phyloP scores from a whole-genome alignment of 2,888 invertebrate species.

The Sinhomidia bicolor region DNA sequence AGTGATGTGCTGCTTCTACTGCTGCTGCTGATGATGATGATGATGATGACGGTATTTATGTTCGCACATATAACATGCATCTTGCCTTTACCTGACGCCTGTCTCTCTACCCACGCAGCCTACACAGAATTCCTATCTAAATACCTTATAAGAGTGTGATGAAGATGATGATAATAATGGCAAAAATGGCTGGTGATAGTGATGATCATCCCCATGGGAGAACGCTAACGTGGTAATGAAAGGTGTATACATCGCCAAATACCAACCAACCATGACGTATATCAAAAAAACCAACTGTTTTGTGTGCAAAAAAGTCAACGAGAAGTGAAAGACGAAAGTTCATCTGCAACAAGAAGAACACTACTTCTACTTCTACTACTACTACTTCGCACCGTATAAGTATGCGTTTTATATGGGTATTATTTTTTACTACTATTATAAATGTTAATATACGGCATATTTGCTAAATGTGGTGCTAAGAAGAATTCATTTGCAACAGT shows the following conservation, averaged over 20 bases:
- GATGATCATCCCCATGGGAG: not conserved
- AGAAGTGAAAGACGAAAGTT: slow-evolving; percentile 66
- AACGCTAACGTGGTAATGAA: slow-evolving; percentile 26
- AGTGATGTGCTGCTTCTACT: slow-evolving; percentile 18
- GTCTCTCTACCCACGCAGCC: not conserved
- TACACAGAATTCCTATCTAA: not conserved
- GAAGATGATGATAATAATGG: not conserved
- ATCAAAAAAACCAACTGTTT: slow-evolving; percentile 16
- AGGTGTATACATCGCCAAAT: not conserved
- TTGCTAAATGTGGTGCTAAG: not conserved
- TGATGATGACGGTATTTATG: not conserved
- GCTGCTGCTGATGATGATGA: slow-evolving; percentile 28
- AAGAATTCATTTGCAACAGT: slow-evolving; percentile 25
- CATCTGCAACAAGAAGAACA: slow-evolving; percentile 34
- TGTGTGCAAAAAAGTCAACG: slow-evolving; percentile 41
- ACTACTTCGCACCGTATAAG: not conserved
- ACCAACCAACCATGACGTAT: slow-evolving; percentile 6
- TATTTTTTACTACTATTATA: not conserved
- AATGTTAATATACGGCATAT: not conserved
- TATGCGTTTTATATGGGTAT: not conserved
- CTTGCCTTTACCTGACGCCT: not conserved
- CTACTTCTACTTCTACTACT: too few relatives aligned
- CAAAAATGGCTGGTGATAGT: too few relatives aligned
- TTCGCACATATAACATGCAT: not conserved
- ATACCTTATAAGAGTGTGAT: not conserved